These are phyloP conservation scores for Lordiphosa stackelbergi DNA, from an alignment of 1,140 invertebrate species.

Conservation along the genomic window DNA sequence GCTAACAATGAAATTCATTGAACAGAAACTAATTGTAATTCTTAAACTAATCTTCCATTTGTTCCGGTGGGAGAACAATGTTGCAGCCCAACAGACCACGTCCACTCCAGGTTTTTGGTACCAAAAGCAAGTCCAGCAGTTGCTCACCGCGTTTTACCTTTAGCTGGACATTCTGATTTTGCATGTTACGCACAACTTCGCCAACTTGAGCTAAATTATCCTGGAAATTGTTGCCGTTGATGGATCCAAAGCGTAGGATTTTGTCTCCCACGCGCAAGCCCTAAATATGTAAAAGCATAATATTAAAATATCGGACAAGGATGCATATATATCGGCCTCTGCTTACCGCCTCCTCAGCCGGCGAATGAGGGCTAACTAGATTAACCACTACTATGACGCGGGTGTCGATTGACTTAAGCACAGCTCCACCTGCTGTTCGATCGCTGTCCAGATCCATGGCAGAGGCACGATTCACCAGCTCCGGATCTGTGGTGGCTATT, in stretches of 20 bases:
- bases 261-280: conserved; percentile 87
- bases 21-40: conserved; percentile 13
- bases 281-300: conserved; percentile 78
- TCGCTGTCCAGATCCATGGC: conserved; percentile 45
- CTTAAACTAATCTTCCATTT: conserved; percentile 70
- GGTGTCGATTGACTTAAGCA: conserved; percentile 8
- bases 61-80: conserved; percentile 79
- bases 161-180: conserved; percentile 81
- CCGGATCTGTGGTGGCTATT: conserved; percentile 63
- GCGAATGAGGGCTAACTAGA: conserved; percentile 86
- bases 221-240: conserved; percentile 85
- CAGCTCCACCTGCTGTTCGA: conserved; percentile 24
- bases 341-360: conserved; percentile 87
- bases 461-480: conserved; percentile 57
- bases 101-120: conserved; percentile 85
- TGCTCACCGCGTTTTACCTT: conserved; percentile 80
- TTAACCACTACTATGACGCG: conserved; percentile 85
- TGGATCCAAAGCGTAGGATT: conserved; percentile 90
- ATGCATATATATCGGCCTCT: neutral
- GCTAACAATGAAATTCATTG: conserved; percentile 11
- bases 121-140: conserved; percentile 79
- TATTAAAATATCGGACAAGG: neutral
- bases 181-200: conserved; percentile 85
- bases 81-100: conserved; percentile 88
- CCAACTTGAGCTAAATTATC: conserved; percentile 83